phyloP scores from a whole-genome alignment of 2,797 vertebrate genomes.

The Pantherophis alleghaniensis region DNA sequence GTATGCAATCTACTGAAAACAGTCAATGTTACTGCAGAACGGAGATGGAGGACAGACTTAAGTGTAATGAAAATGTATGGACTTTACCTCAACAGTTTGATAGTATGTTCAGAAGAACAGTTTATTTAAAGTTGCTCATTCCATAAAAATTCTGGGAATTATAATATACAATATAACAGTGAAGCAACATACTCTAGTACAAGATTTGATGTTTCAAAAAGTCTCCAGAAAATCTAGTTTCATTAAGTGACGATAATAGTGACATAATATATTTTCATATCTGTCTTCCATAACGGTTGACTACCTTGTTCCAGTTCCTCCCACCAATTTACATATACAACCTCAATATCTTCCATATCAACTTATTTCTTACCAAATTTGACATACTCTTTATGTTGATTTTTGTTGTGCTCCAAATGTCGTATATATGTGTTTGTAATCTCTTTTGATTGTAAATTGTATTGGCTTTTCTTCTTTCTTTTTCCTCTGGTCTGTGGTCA shows the following conservation, averaged over 20 bases:
- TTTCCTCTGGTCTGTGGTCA: background rate
- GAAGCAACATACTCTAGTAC: background rate
- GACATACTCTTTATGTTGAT: background rate
- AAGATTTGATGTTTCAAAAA: slow-evolving; percentile 19
- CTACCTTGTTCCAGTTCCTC: background rate
- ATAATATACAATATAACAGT: background rate
- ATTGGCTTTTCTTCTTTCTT: background rate
- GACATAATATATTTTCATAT: background rate
- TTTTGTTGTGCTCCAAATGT: background rate
- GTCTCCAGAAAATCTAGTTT: fast-evolving
- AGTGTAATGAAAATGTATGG: slow-evolving; percentile 36
- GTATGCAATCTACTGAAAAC: slow-evolving; percentile 62
- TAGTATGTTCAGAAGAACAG: slow-evolving; percentile 18
- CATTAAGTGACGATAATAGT: background rate
- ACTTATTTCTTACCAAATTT: background rate
- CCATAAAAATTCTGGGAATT: background rate
- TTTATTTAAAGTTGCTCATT: slow-evolving; percentile 15
- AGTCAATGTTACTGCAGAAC: slow-evolving; percentile 55
- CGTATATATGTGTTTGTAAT: background rate
- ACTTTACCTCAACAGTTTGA: slow-evolving; percentile 8
- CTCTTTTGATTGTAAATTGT: background rate
- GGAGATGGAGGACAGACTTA: slow-evolving; percentile 26
- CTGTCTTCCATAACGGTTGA: background rate
- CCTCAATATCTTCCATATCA: background rate
- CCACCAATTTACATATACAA: background rate